These are phyloP conservation scores for Drosophila auraria DNA, from an alignment of 1,140 invertebrate genomes.

Conservation along the genomic window DNA sequence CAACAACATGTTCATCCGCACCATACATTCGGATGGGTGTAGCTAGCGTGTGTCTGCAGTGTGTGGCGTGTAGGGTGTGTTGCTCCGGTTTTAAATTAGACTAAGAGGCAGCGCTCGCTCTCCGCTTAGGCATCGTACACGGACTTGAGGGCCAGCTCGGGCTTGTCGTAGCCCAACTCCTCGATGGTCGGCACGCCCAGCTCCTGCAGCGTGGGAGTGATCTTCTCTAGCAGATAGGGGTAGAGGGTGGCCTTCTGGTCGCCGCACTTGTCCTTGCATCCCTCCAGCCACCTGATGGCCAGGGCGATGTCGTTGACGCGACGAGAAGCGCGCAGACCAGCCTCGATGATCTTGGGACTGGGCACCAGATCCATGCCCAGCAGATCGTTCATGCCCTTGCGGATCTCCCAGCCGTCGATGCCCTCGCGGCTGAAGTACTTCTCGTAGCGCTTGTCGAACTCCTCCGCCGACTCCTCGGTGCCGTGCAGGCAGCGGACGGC, in stretches of 20 bases:
- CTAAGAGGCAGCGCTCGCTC: conserved; percentile 17
- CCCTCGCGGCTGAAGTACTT: conserved; percentile 94
- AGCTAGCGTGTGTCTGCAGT: conserved; percentile 35
- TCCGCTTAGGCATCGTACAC: conserved; percentile 89
- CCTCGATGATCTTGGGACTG: conserved; percentile 96
- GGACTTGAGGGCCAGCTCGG: conserved; percentile 94
- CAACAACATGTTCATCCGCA: conserved; percentile 77
- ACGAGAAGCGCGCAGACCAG: conserved; percentile 96
- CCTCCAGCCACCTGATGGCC: conserved; percentile 96
- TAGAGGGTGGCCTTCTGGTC: conserved; percentile 92
- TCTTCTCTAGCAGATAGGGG: conserved; percentile 97
- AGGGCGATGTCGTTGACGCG: conserved; percentile 97
- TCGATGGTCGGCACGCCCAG: conserved; percentile 97
- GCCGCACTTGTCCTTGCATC: conserved; percentile 96
- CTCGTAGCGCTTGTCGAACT: conserved; percentile 92
- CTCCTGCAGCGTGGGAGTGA: conserved; percentile 96
- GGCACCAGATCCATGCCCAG: conserved; percentile 97
- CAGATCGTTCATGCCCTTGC: conserved; percentile 94
- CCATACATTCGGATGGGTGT: conserved; percentile 42
- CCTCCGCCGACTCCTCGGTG: conserved; percentile 87
- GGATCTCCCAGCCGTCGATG: conserved; percentile 98
- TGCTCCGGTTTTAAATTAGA: conserved; percentile 60
- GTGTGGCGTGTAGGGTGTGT: conserved; percentile 40
- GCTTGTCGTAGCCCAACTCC: conserved; percentile 98
- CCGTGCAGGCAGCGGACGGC: conserved; percentile 82